Percentiles rank a stretch among this genome's conserved stretches.
phyloP scores from a whole-genome alignment of 2,797 vertebrate species.

The Sebastes diaconus region DNA sequence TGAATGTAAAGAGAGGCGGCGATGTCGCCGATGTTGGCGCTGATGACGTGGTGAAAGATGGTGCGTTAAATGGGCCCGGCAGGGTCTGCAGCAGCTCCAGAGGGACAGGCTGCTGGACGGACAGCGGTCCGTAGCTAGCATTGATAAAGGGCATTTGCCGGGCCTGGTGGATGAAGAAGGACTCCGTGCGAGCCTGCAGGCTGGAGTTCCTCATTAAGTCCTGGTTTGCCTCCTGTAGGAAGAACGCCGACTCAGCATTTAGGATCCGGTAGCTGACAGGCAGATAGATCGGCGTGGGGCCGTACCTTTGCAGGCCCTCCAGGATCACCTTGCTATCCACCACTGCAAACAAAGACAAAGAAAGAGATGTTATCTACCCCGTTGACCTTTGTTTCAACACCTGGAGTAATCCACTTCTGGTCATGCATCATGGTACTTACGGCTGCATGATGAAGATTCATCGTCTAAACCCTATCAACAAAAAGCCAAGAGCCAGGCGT shows the following conservation, averaged over 20 bases:
- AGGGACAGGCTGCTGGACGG: constrained; percentile 86
- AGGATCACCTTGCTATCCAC: constrained; percentile 82
- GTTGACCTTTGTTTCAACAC: constrained; percentile 1
- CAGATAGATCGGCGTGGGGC: constrained; percentile 89
- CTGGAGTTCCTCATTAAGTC: constrained; percentile 92
- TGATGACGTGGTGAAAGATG: constrained; percentile 54
- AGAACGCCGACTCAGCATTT: constrained; percentile 87
- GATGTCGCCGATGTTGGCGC: constrained; percentile 54
- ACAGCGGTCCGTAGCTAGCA: constrained; percentile 91
- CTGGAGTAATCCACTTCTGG: not conserved
- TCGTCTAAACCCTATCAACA: constrained; percentile 17
- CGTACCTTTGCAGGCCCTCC: constrained; percentile 86
- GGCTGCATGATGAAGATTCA: constrained; percentile 4
- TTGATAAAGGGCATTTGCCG: constrained; percentile 85
- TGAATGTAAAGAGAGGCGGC: constrained; percentile 83
- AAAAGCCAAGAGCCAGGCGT: constrained; percentile 27
- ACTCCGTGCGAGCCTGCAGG: constrained; percentile 88
- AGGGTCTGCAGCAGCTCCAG: constrained; percentile 82
- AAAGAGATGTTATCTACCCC: not conserved
- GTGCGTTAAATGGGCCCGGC: constrained; percentile 76
- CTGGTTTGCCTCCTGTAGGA: constrained; percentile 90
- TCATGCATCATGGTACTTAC: not conserved
- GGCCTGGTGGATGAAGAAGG: constrained; percentile 91
- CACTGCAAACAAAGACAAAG: constrained; percentile 77
- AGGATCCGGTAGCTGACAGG: constrained; percentile 91